Conservation (phyloP, 2,113 vertebrate species). For the Pandion haliaetus region DNA sequence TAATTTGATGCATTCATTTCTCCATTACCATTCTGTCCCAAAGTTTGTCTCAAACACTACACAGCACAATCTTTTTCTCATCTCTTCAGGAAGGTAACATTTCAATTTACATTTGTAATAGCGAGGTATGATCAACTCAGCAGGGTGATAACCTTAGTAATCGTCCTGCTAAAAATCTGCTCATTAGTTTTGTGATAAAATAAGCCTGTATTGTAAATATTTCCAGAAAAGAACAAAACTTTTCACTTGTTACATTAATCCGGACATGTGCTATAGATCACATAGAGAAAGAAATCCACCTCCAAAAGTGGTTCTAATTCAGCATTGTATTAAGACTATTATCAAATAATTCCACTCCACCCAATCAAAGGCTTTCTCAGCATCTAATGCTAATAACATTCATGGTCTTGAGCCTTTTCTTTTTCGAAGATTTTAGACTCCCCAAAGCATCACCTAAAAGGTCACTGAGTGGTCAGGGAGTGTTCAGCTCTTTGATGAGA, state of each 20-base stretch:
- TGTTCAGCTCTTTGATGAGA: neutral
- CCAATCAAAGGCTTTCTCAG: neutral
- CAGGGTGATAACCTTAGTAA: neutral
- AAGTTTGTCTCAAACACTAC: neutral
- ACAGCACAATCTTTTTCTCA: neutral
- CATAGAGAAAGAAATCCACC: neutral
- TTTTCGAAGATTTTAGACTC: neutral
- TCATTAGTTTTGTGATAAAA: neutral
- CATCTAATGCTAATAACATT: neutral
- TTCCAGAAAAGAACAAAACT: neutral
- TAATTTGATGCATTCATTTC: slow-evolving; percentile 10
- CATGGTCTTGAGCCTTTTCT: neutral
- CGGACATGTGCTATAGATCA: neutral
- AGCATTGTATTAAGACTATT: neutral
- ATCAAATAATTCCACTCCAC: neutral
- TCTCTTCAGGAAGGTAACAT: neutral
- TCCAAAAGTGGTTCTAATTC: neutral
- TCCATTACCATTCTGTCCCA: neutral
- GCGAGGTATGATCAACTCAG: neutral
- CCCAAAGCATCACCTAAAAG: neutral
- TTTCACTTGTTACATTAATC: neutral
- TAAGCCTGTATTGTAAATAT: neutral
- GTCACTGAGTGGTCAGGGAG: neutral
- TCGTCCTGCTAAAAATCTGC: neutral
- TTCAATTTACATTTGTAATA: neutral